Evolutionary conservation across 2,797 vertebrate genomes (phyloP).

Genomic region (Hydrophis major): DNA sequence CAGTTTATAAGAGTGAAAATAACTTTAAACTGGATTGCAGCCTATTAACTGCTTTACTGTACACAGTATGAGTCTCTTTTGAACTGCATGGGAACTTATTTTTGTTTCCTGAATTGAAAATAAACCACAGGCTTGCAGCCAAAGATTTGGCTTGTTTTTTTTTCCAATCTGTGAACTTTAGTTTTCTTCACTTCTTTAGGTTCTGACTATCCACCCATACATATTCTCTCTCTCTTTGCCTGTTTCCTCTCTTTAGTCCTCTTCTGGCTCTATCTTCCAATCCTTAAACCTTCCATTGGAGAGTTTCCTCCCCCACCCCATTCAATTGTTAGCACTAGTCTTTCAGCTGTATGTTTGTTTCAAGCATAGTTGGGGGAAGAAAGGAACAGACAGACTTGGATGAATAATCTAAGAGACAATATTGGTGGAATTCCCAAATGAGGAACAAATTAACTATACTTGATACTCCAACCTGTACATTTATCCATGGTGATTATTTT

Average conservation of each 20-base stretch:
- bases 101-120: constrained; percentile 7
- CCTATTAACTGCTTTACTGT: neutral
- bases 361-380: neutral
- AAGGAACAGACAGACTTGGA: neutral
- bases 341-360: neutral
- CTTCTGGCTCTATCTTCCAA: neutral
- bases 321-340: neutral
- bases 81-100: neutral
- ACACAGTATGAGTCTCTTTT: neutral
- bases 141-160: neutral
- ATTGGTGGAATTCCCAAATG: neutral
- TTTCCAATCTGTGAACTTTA: neutral
- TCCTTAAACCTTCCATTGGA: neutral
- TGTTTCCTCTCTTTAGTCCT: neutral
- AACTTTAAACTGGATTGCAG: neutral
- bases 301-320: neutral
- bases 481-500: neutral
- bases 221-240: neutral
- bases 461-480: neutral
- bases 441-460: neutral
- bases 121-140: constrained; percentile 8
- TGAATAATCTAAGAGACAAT: neutral
- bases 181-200: neutral
- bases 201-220: neutral
- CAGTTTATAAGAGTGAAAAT: neutral